Evolutionary conservation across 2,797 vertebrate genomes (phyloP).

Genomic region (Acanthis flammea): DNA sequence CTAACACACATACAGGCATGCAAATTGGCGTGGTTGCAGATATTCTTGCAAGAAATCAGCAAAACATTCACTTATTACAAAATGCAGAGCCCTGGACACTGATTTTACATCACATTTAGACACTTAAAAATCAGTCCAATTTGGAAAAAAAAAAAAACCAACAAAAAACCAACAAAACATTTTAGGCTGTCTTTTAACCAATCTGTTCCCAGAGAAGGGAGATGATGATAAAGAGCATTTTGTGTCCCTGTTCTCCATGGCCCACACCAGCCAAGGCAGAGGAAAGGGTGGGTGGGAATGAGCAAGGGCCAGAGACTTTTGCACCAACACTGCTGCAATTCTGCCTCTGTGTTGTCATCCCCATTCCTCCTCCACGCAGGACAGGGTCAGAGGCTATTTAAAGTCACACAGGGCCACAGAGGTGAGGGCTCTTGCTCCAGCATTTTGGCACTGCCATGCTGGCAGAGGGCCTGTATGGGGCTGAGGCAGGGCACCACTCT

Average conservation of each 20-base stretch:
- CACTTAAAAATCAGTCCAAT: slow-evolving; percentile 23
- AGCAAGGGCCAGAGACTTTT: neutral
- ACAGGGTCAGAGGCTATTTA: neutral
- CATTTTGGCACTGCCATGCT: neutral
- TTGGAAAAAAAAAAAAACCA: neutral
- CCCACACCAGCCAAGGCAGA: fast-evolving
- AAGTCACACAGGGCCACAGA: neutral
- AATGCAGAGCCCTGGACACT: slow-evolving; percentile 34
- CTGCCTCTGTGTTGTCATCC: neutral
- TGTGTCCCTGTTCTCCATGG: fast-evolving
- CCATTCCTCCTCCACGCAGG: neutral
- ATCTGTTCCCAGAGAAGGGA: neutral
- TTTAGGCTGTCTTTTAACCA: slow-evolving; percentile 30
- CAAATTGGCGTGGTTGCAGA: slow-evolving; percentile 55
- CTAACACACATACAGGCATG: slow-evolving; percentile 60
- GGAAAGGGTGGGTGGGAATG: neutral
- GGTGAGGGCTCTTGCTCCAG: neutral
- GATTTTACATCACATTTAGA: slow-evolving; percentile 55
- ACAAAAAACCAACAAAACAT: neutral
- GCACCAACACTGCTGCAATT: neutral
- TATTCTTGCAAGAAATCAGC: slow-evolving; percentile 56
- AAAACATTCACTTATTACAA: slow-evolving; percentile 62
- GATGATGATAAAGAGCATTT: neutral
- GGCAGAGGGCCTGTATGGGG: neutral
- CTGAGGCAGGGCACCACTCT: neutral